These are phyloP conservation scores for Nibea albiflora DNA, from an alignment of 2,113 vertebrate genomes.

Conservation along the genomic window DNA sequence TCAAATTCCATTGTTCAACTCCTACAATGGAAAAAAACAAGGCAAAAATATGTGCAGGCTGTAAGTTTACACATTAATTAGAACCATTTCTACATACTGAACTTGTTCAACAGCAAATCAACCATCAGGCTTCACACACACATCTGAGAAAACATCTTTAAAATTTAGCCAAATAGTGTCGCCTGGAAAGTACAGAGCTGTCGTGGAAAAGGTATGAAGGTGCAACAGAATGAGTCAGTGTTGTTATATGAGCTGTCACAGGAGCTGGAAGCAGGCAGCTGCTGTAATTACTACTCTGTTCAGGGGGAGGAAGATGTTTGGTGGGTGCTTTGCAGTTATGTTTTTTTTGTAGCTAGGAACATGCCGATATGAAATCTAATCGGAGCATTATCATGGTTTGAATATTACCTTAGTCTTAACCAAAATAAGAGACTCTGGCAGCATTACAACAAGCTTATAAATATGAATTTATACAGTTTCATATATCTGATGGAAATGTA, in stretches of 20 bases:
- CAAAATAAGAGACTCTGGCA: neutral
- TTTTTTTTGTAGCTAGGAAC: slow-evolving; percentile 1
- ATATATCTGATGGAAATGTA: neutral
- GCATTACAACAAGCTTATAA: neutral
- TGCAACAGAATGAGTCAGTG: neutral
- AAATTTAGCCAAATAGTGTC: neutral
- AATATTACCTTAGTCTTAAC: neutral
- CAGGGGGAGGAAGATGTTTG: neutral
- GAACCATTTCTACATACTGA: neutral
- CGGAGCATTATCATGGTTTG: neutral
- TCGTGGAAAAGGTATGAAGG: neutral
- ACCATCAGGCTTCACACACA: neutral
- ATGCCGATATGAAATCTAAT: slow-evolving; percentile 8
- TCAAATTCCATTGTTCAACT: no score
- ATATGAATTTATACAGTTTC: neutral
- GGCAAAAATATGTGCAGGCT: neutral
- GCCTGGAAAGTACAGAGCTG: neutral
- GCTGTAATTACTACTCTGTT: slow-evolving; percentile 6
- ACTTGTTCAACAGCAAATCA: neutral
- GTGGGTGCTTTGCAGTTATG: neutral
- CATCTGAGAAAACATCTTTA: neutral
- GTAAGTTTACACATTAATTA: neutral
- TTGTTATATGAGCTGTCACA: slow-evolving; percentile 5
- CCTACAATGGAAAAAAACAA: no score
- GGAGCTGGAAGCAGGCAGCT: neutral